Evolutionary conservation across 2,797 vertebrate species (phyloP), one percentile per base, ranked within the genome.

Genomic region (Diceros bicornis): DNA sequence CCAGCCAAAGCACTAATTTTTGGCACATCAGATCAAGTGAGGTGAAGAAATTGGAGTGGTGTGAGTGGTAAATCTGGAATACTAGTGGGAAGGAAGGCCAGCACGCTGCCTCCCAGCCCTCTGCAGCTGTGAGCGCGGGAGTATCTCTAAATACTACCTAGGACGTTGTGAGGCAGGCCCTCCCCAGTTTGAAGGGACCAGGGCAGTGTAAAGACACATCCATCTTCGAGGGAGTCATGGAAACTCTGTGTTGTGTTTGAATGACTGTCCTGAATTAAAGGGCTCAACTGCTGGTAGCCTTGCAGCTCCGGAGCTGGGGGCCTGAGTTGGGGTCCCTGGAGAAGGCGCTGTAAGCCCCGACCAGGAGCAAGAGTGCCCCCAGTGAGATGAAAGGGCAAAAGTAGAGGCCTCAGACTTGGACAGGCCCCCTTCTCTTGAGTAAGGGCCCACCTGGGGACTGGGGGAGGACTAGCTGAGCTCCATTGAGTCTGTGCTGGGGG

Each of bases 381-480:
- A 18, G 11, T 23, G 75, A 62, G 71, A 68, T 50, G 68, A 21
- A 37, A 66, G 47, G 68, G 50, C 11, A 41, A 59, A 69, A 74
- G 37, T 37, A 37, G 47, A 91, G 66, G 72, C 74, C 41, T 74
- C 3, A 0, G 71, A 44, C 16, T 55, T 41, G 21, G 82, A 52
- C 18, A n/a, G 57, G 64, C 18, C 57, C 1, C 25, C 50, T 12
- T 1, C 1, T 34, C 11, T 27, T 1, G 8, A 50, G 2, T 2
- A 20, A 68, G 37, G 6, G 23, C 85, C 6, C 6, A 20, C 16
- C 12, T 29, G 0, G 0, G 66, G 29, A 0, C 7, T 25, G 20
- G 4, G 0, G 62, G 29, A 9, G 59, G 2, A 71, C 98, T 99
- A 99, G 98, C 99, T 99, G 92, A 99, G 98, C 83, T 99, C 99